Percentiles rank a stretch among this genome's conserved stretches.
Conservation (phyloP, 2,113 vertebrate species). For the Taxidea taxus region DNA sequence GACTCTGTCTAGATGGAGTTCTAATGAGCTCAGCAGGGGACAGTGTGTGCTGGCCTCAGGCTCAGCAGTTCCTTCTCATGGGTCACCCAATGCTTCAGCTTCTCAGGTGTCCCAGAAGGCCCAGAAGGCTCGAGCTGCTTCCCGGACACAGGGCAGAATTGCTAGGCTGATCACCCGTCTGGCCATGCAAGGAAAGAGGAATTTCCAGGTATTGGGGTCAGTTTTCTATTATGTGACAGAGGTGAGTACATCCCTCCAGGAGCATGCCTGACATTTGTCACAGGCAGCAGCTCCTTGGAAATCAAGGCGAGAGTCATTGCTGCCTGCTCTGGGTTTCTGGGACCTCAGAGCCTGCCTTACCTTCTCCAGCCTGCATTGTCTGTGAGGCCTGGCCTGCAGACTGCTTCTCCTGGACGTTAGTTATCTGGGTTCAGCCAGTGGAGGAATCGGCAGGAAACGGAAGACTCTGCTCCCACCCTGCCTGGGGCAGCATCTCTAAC, state of each 20-base stretch:
- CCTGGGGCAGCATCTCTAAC: not conserved
- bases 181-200: not conserved
- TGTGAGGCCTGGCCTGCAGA: not conserved
- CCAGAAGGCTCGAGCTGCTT: not conserved
- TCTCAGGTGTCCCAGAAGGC: not conserved
- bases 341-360: not conserved
- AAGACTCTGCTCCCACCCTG: rapidly evolving
- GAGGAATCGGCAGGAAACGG: rapidly evolving
- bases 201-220: not conserved
- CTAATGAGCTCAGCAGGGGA: not conserved
- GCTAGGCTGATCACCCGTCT: not conserved
- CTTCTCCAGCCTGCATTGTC: not conserved
- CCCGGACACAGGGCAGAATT: not conserved
- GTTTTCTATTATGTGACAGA: not conserved
- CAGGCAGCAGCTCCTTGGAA: not conserved
- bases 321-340: not conserved
- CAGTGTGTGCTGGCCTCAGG: not conserved
- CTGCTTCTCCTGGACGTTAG: not conserved
- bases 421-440: not conserved
- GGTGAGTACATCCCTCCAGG: not conserved
- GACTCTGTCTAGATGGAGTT: not conserved
- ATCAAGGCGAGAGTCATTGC: not conserved
- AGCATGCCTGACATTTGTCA: not conserved
- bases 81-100: not conserved
- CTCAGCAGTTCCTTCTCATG: not conserved